These are phyloP conservation scores for Podarcis siculus DNA, from an alignment of 2,797 vertebrate species.

Conservation along the genomic window DNA sequence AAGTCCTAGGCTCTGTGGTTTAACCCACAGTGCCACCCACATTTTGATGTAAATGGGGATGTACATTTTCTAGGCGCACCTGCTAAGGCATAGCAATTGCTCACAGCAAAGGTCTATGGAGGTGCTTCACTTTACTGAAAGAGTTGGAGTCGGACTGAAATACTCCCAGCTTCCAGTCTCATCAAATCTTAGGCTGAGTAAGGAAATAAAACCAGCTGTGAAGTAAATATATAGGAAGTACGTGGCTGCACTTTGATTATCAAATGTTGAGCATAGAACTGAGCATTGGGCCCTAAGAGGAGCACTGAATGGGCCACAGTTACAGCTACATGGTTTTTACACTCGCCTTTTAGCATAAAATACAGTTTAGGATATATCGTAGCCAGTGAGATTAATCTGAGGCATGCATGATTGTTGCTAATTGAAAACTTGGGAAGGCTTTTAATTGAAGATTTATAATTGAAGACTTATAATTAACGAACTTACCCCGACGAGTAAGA, in stretches of 20 bases:
- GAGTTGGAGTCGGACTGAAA: background rate
- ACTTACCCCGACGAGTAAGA: background rate
- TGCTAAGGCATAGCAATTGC: background rate
- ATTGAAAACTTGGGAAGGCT: too few relatives aligned
- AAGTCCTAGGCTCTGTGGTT: too few relatives aligned
- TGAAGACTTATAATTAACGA: background rate
- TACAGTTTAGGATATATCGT: background rate
- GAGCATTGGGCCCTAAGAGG: background rate
- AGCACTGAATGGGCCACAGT: background rate
- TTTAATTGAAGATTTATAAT: too few relatives aligned
- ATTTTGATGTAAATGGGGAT: background rate
- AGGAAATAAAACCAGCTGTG: background rate
- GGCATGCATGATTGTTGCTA: too few relatives aligned
- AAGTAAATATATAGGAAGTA: background rate
- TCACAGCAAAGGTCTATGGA: background rate
- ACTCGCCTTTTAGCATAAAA: background rate
- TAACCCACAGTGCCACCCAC: too few relatives aligned
- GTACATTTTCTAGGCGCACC: background rate
- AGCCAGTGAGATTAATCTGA: too few relatives aligned
- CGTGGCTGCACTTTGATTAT: background rate
- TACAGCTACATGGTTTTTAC: background rate
- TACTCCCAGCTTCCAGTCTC: background rate
- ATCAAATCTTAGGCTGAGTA: background rate
- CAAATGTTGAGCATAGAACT: background rate
- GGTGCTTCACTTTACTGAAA: background rate